Evolutionary conservation across 2,888 invertebrate genomes (phyloP).

Genomic region (Ormyrus rosae): DNA sequence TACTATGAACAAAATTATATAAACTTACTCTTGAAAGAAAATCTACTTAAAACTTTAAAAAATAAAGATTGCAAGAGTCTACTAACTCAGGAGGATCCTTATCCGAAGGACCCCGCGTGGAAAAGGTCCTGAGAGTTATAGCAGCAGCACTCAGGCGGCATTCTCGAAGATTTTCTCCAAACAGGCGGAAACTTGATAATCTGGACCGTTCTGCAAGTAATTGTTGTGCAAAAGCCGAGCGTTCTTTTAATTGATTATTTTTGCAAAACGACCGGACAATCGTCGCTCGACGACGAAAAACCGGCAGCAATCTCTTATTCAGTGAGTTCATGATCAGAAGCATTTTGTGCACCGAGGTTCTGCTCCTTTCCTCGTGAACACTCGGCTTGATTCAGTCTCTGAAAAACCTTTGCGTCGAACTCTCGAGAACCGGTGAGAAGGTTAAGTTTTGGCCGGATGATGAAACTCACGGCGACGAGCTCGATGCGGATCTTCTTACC

Average conservation of each 20-base stretch:
- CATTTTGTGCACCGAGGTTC: constrained; percentile 54
- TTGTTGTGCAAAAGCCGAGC: constrained; percentile 26
- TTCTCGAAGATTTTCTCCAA: constrained; percentile 51
- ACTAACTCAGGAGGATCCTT: constrained; percentile 64
- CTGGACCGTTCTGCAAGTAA: constrained; percentile 5
- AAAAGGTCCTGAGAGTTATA: constrained; percentile 61
- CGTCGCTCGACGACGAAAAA: constrained; percentile 64
- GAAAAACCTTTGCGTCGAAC: constrained; percentile 33
- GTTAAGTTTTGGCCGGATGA: constrained; percentile 41
- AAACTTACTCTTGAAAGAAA: no score
- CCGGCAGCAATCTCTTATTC: constrained; percentile 64
- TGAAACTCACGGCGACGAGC: constrained; percentile 15
- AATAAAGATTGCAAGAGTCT: background rate
- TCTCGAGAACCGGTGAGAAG: constrained; percentile 47
- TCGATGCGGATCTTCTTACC: no score
- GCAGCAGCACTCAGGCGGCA: constrained; percentile 59
- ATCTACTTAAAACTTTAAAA: background rate
- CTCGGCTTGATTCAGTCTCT: background rate
- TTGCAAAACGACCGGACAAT: constrained; percentile 60
- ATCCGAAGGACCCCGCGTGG: constrained; percentile 63
- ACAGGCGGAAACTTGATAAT: constrained; percentile 32
- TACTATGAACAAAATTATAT: no score
- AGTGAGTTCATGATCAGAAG: constrained; percentile 63
- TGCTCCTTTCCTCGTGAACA: background rate
- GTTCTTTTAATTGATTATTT: constrained; percentile 52